Evolutionary conservation across 2,113 vertebrate genomes (phyloP), one percentile per base, ranked within the genome.

Genomic region (Neotoma lepida): DNA sequence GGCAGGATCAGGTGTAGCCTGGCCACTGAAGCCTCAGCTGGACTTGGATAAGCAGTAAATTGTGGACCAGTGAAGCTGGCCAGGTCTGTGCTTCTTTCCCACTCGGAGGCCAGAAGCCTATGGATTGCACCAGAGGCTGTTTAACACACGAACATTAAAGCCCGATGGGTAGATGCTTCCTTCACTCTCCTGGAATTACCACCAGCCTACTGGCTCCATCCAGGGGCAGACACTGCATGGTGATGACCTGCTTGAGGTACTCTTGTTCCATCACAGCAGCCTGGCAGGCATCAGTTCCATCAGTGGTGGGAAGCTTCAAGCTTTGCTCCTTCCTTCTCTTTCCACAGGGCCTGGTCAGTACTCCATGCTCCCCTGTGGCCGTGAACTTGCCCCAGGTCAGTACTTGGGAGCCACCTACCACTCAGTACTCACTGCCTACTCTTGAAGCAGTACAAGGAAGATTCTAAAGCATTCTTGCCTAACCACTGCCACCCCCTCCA

Each of bases 211-310:
- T 51, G 22, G 41, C 3, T 17, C n/a, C 39, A 46, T 66, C 14
- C 44, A 14, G 58, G 44, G 5, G 56, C 26, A 35, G 71, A 68
- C 0, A 14, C 18, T 91, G 35, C 20, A 35, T 44, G 46, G 78
- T 2, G 28, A 10, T 2, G 2, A 28, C 71, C 58, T 51, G 2
- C 6, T 1, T 4, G 12, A 26, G 56, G 71, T 6, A 0, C 58
- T 9, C 9, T 17, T 78, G 46, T 26, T 33, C 10, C 90, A 20
- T 35, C 66, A 35, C 41, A 41, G 58, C 26, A 77, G 44, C 49
- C 17, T 26, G 0, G n/a, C n/a, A n/a, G n/a, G n/a, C n/a, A n/a
- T n/a, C n/a, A 70, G n/a, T 7, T 56, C 49, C 39, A 26, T 49
- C 30, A 56, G 12, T n/a, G 30, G 18, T 9, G 9, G n/a, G 41